These are phyloP conservation scores for Copidosoma aretas DNA, from an alignment of 2,888 invertebrate genomes.

Conservation along the genomic window DNA sequence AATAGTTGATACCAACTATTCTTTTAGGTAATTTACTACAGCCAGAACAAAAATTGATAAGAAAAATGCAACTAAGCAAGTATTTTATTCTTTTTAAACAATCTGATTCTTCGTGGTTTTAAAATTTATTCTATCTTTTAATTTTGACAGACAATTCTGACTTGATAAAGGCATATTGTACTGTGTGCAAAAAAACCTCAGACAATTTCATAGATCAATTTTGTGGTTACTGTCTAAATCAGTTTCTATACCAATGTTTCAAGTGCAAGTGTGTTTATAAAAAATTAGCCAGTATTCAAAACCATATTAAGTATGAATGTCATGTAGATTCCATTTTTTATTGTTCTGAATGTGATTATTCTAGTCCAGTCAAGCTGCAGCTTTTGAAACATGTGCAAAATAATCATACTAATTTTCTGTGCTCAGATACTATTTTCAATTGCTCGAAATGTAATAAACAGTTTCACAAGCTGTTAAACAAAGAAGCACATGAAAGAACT, in stretches of 20 bases:
- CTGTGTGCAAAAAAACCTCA: conserved; percentile 14
- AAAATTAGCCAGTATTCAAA: conserved; percentile 18
- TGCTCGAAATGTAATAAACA: conserved; percentile 22
- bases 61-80: not conserved
- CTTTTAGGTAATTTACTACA: not conserved
- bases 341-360: conserved; percentile 26
- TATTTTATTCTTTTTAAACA: not conserved
- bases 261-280: conserved; percentile 22
- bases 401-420: conserved; percentile 4
- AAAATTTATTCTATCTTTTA: not conserved
- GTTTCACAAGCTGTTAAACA: conserved; percentile 7
- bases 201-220: conserved; percentile 5
- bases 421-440: not conserved
- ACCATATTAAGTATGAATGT: conserved; percentile 34
- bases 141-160: not conserved
- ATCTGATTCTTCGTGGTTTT: too few species aligned
- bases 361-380: conserved; percentile 1
- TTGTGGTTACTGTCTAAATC: conserved; percentile 15
- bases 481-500: conserved; percentile 18
- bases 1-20: too few species aligned
- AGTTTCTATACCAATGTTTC: conserved; percentile 18
- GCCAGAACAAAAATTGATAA: not conserved
- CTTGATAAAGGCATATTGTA: conserved; percentile 28
- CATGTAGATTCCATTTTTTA: conserved; percentile 8
- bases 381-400: conserved; percentile 22